Percentiles rank a stretch among this genome's conserved stretches.
Conservation (phyloP, 2,113 vertebrate genomes). For the Trichechus manatus region DNA sequence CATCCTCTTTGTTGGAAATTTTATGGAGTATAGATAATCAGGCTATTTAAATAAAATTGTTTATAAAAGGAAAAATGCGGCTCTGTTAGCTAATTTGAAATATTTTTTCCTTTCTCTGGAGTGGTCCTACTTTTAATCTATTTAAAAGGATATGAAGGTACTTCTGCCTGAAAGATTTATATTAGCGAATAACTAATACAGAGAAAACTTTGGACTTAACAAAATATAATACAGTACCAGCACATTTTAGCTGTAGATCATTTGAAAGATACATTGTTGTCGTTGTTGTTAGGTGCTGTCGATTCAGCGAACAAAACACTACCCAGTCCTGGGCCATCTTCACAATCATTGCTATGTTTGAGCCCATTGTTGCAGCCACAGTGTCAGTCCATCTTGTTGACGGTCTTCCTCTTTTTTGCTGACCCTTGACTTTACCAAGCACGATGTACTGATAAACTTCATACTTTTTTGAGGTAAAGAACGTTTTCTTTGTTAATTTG, state of each 20-base stretch:
- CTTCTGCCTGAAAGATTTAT: constrained; percentile 43
- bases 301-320: no score
- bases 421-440: no score
- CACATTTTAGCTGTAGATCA: constrained; percentile 6
- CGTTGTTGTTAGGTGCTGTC: no score
- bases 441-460: background rate
- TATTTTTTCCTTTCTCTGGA: background rate
- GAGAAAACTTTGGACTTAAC: constrained; percentile 9
- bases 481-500: constrained; percentile 25
- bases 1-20: constrained; percentile 1
- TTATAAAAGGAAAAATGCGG: constrained; percentile 20
- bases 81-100: constrained; percentile 38
- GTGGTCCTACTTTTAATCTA: constrained; percentile 39
- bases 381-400: no score
- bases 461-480: constrained; percentile 26
- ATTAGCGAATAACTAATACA: constrained; percentile 7
- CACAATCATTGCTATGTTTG: no score
- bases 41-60: constrained; percentile 25
- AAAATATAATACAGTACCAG: background rate
- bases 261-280: constrained; percentile 35
- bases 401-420: no score
- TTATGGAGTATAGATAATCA: background rate
- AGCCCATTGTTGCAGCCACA: no score
- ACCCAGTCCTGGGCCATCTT: no score
- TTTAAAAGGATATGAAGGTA: constrained; percentile 28